These are phyloP conservation scores for Okamejei kenojei DNA, from an alignment of 2,797 vertebrate species.

Conservation along the genomic window DNA sequence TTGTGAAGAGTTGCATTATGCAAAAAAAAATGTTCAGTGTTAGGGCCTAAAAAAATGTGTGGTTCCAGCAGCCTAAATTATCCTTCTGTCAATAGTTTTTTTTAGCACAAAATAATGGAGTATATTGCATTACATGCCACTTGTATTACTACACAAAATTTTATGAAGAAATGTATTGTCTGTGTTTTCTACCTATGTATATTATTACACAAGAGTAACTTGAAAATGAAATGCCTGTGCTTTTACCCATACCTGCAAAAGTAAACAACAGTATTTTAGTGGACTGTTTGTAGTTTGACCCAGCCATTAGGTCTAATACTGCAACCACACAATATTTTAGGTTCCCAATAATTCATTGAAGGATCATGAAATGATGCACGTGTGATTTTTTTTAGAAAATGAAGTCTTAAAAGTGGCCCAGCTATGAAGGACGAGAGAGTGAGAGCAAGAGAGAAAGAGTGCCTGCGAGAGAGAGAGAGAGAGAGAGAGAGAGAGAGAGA, in stretches of 20 bases:
- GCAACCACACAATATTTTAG: constrained; percentile 89
- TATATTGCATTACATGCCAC: constrained; percentile 99
- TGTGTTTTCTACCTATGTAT: constrained; percentile 99
- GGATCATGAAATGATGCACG: constrained; percentile 87
- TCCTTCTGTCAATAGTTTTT: constrained; percentile 99
- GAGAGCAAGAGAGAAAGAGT: constrained; percentile 67
- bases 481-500: constrained; percentile 64
- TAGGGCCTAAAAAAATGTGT: constrained; percentile 99
- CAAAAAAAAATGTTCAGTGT: constrained; percentile 98
- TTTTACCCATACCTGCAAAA: constrained; percentile 88
- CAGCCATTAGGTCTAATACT: constrained; percentile 67
- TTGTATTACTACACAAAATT: constrained; percentile 99
- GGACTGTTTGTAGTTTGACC: constrained; percentile 72
- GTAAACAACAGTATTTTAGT: constrained; percentile 85
- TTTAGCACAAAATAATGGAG: constrained; percentile 99
- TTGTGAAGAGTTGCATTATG: constrained; percentile 97
- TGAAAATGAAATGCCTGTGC: constrained; percentile 93
- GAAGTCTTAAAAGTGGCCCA: constrained; percentile 87
- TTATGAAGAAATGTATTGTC: constrained; percentile 91
- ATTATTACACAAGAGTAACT: constrained; percentile 69
- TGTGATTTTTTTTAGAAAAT: constrained; percentile 77
- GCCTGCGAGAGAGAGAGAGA: constrained; percentile 44
- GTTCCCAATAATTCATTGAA: constrained; percentile 84
- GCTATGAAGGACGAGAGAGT: constrained; percentile 84
- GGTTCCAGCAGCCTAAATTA: constrained; percentile 95